Percentiles rank a stretch among this genome's conserved stretches.
Evolutionary conservation across 2,113 vertebrate genomes (phyloP).

Genomic region (Apodemus speciosus): DNA sequence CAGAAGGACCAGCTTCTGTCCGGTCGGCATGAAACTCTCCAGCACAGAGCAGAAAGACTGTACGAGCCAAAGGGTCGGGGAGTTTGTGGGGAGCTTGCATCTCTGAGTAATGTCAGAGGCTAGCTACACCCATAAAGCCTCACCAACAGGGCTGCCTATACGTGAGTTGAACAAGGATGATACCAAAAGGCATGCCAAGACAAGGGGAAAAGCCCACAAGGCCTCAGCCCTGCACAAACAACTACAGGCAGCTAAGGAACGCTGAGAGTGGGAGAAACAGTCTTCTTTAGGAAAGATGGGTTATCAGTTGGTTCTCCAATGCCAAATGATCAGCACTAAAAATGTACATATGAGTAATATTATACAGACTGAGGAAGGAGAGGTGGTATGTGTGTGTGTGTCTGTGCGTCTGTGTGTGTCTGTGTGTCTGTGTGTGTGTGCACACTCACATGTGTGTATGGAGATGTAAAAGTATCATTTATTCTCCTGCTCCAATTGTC

Average conservation of each 20-base stretch:
- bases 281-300: background rate
- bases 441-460: no score
- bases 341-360: background rate
- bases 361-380: background rate
- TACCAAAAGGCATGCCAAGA: background rate
- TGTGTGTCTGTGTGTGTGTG: background rate
- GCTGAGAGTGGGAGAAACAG: background rate
- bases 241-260: background rate
- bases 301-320: background rate
- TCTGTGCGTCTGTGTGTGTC: background rate
- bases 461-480: no score
- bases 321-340: background rate
- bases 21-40: background rate
- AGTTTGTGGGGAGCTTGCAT: background rate
- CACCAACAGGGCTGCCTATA: background rate
- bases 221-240: background rate
- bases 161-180: background rate
- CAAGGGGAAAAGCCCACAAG: background rate
- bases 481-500: no score
- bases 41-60: background rate
- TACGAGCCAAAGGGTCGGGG: background rate
- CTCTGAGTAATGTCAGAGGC: background rate
- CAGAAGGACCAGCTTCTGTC: background rate
- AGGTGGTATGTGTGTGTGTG: no score
- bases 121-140: background rate